phyloP scores from a whole-genome alignment of 2,113 vertebrate genomes.

The Electrona antarctica region DNA sequence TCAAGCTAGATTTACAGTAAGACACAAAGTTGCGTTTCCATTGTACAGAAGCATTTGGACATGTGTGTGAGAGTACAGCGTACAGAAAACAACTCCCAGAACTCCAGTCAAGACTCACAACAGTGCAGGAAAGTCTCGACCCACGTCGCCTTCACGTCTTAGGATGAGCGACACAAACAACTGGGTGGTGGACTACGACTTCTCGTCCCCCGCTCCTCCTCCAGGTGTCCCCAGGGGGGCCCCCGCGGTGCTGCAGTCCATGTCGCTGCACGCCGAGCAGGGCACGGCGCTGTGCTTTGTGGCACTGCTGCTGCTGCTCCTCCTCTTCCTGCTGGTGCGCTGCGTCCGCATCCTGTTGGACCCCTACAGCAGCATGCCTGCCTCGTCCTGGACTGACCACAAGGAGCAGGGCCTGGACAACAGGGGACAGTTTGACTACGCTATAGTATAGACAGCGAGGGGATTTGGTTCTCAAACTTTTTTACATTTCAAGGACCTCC shows the following conservation, averaged over 20 bases:
- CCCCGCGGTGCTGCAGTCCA: slow-evolving; percentile 57
- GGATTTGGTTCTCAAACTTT: too few relatives aligned
- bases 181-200: slow-evolving; percentile 73
- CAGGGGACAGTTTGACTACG: slow-evolving; percentile 91
- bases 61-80: too few relatives aligned
- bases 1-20: too few relatives aligned
- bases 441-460: slow-evolving; percentile 75
- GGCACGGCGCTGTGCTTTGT: slow-evolving; percentile 90
- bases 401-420: slow-evolving; percentile 88
- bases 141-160: too few relatives aligned
- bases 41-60: too few relatives aligned
- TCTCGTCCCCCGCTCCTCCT: slow-evolving; percentile 71
- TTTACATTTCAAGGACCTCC: too few relatives aligned
- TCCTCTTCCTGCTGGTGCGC: slow-evolving; percentile 90
- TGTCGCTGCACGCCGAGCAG: slow-evolving; percentile 85
- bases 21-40: too few relatives aligned
- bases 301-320: slow-evolving; percentile 87
- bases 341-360: slow-evolving; percentile 93
- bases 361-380: slow-evolving; percentile 95
- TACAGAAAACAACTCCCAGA: too few relatives aligned
- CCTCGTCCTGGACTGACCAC: slow-evolving; percentile 92
- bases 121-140: too few relatives aligned
- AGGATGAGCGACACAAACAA: slow-evolving; percentile 85
- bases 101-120: too few relatives aligned
- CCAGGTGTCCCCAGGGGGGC: slow-evolving; percentile 70